Percentiles rank a stretch among this genome's conserved stretches.
These are phyloP conservation scores for Trinorchestia longiramus DNA, from an alignment of 1,140 invertebrate species.

Conservation along the genomic window DNA sequence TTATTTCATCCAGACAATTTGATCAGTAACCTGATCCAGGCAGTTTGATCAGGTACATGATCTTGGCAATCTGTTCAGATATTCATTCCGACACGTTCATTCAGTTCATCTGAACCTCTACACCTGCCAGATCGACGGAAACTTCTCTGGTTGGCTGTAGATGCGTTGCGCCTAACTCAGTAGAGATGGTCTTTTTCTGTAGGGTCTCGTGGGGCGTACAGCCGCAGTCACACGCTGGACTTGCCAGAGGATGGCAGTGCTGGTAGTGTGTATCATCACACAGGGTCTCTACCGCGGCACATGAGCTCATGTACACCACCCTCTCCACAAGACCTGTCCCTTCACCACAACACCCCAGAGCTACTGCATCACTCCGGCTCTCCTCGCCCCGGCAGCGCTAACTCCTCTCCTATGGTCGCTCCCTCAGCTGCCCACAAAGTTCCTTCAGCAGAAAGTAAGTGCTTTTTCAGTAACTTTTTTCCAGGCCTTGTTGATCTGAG, in stretches of 20 bases:
- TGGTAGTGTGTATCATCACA: conserved; percentile 3
- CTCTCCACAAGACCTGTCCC: background rate
- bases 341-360: conserved; percentile 34
- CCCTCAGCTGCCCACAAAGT: background rate
- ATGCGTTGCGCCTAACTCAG: no score
- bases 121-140: no score
- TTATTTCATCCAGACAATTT: no score
- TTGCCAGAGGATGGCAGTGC: background rate
- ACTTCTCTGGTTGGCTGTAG: no score
- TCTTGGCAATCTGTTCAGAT: no score
- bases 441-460: background rate
- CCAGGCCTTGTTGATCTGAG: background rate
- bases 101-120: no score
- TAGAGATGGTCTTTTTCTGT: no score
- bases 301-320: background rate
- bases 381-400: background rate
- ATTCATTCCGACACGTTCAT: no score
- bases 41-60: no score
- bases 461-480: background rate
- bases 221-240: conserved; percentile 36
- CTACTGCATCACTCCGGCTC: conserved; percentile 33
- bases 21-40: no score
- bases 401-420: background rate
- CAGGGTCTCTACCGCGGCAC: conserved; percentile 27
- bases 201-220: conserved; percentile 38